These are phyloP conservation scores for Urocyon cinereoargenteus DNA, from an alignment of 2,797 vertebrate species.

Conservation along the genomic window DNA sequence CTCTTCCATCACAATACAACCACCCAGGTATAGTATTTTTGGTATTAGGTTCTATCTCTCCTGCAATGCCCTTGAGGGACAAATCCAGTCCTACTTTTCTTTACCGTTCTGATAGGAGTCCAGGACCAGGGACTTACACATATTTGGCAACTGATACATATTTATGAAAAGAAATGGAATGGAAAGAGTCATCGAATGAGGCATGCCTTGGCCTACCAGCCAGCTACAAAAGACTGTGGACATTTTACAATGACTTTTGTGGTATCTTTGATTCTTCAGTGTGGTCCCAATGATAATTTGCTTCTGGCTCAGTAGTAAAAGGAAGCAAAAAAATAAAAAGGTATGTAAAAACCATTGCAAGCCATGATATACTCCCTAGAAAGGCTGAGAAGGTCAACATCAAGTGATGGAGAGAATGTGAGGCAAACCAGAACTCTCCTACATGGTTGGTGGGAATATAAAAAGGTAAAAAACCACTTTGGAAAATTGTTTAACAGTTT, in stretches of 20 bases:
- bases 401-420: not conserved
- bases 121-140: not conserved
- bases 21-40: not conserved
- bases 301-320: not conserved
- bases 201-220: not conserved
- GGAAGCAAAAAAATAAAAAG: not conserved
- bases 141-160: not conserved
- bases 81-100: not conserved
- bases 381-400: not conserved
- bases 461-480: not conserved
- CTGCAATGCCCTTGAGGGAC: not conserved
- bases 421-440: not conserved
- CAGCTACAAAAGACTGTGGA: not conserved
- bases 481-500: not conserved
- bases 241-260: not conserved
- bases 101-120: not conserved
- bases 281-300: not conserved
- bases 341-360: not conserved
- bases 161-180: slow-evolving; percentile 45
- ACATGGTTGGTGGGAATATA: not conserved
- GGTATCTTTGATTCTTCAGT: not conserved
- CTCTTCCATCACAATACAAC: not conserved
- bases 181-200: not conserved
- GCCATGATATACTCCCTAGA: not conserved
- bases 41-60: not conserved